Evolutionary conservation across 2,888 invertebrate genomes (phyloP), one percentile per base, ranked within the genome.

Genomic region (Andricus curvator): DNA sequence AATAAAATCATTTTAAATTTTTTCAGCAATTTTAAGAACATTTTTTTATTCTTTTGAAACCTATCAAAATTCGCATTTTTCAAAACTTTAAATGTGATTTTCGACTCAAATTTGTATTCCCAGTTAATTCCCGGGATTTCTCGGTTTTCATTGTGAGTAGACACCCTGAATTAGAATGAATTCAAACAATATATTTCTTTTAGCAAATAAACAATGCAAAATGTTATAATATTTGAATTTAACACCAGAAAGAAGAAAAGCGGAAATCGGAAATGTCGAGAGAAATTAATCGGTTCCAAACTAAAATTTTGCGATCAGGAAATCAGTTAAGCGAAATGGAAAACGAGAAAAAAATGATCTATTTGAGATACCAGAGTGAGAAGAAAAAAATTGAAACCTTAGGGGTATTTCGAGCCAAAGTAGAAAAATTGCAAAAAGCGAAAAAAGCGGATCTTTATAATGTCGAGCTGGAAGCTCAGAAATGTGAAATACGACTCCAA

Each of bases 191-290:
- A 37, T 62, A 80, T 56, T 56, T n/a, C 9, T 48, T 17, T 48
- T 17, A 48, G 15, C 48, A 15, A 48, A 15, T 17, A 17, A 48
- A 94, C 96, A 89, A 92, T 95, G 25, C 94, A 94, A 85, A 92
- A 78, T n/a, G 4, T 37, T 77, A 41, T 48, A 62, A 64, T 22
- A 15, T 41, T 37, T 76, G 51, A 9, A 51, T 62, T 78, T 78
- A 37, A 22, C 11, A 74, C 3, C 70, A 92, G 92, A 89, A 88
- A 78, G 90, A 92, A 82, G 89, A 90, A 25, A 91, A 90, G 79
- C 88, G 86, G 6, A 91, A 89, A 83, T 78, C 79, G 0, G 33
- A 64, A 2, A 85, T 89, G 29, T 74, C 74, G 0, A 91, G 88
- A 65, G 89, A 90, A 77, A 85, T 86, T 0, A 89, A 88, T 74